phyloP scores from a whole-genome alignment of 2,888 invertebrate genomes.

The Cotesia congregata region DNA sequence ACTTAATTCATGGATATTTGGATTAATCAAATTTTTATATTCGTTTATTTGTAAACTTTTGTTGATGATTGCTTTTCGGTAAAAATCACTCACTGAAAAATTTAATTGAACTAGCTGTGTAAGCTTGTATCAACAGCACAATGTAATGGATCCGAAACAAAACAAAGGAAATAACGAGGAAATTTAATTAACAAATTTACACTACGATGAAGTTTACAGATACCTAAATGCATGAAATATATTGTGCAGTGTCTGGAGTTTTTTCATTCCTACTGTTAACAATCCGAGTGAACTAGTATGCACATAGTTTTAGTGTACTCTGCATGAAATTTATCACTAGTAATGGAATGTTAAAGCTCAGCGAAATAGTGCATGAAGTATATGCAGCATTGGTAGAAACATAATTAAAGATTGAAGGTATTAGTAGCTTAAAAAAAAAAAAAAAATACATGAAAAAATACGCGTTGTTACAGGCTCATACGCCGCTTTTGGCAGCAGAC shows the following conservation, averaged over 20 bases:
- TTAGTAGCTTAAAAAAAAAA: neutral
- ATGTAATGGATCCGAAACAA: neutral
- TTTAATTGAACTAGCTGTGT: conserved; percentile 28
- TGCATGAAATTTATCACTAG: conserved; percentile 19
- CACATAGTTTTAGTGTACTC: neutral
- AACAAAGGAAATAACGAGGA: conserved; percentile 20
- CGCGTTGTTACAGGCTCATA: conserved; percentile 78
- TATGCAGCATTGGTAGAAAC: neutral
- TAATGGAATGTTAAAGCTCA: neutral
- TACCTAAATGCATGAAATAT: neutral
- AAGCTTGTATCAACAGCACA: neutral
- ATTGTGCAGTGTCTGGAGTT: neutral
- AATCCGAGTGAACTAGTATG: neutral
- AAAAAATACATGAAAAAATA: conserved; percentile 57
- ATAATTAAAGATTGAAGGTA: neutral
- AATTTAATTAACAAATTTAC: conserved; percentile 26
- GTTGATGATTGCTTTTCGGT: neutral
- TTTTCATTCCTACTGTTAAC: neutral
- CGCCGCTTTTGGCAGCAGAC: conserved; percentile 76
- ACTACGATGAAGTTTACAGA: neutral
- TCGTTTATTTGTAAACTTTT: too few relatives aligned
- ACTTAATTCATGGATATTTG: too few relatives aligned
- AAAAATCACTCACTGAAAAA: conserved; percentile 21
- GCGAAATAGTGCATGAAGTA: neutral
- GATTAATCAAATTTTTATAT: too few relatives aligned